These are phyloP conservation scores for Prosapia bicincta DNA, from an alignment of 2,888 invertebrate species.

Conservation along the genomic window DNA sequence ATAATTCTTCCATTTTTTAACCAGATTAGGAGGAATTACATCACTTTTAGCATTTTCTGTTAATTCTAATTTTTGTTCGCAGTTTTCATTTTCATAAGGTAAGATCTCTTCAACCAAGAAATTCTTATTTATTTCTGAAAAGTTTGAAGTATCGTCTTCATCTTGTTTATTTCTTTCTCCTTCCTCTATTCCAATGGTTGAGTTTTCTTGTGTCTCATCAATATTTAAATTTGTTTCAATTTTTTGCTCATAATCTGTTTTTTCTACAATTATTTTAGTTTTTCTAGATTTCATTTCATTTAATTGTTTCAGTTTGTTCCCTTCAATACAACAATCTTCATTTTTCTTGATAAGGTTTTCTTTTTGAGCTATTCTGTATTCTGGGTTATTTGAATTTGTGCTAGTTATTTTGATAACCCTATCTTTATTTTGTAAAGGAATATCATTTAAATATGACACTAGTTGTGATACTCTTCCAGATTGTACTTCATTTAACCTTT, in stretches of 20 bases:
- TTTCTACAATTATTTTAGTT: no score
- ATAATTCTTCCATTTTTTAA: constrained; percentile 33
- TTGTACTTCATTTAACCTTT: not conserved
- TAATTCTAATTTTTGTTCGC: no score
- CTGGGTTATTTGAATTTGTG: not conserved
- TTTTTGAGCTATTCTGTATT: not conserved
- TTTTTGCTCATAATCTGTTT: not conserved
- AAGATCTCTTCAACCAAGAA: not conserved
- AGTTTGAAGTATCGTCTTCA: no score
- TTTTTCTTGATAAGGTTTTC: not conserved
- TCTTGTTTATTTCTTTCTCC: no score
- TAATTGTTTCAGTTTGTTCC: not conserved
- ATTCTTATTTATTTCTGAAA: not conserved
- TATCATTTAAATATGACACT: constrained; percentile 4
- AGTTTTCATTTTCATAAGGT: not conserved
- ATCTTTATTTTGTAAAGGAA: not conserved
- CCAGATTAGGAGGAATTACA: constrained; percentile 12
- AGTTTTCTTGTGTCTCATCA: no score
- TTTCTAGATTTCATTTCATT: no score
- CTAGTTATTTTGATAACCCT: not conserved
- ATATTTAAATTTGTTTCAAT: not conserved
- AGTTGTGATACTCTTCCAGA: constrained; percentile 12
- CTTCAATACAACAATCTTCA: not conserved
- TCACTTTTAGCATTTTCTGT: no score
- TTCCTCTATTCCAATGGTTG: no score